These are phyloP conservation scores for Cyphomyrus discorhynchus DNA, from an alignment of 2,113 vertebrate genomes.

Conservation along the genomic window DNA sequence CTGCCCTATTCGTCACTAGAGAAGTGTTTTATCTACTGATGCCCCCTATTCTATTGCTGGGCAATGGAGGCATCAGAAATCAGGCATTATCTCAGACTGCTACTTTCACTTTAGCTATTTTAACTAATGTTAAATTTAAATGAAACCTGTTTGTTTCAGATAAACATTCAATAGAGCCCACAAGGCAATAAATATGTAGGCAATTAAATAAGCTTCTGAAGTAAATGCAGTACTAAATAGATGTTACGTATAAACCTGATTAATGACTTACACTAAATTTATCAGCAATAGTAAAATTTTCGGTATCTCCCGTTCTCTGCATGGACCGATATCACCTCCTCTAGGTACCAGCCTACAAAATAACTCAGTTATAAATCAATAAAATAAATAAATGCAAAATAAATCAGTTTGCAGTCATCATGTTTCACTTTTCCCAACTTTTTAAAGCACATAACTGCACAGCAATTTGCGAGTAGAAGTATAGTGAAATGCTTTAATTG, in stretches of 20 bases:
- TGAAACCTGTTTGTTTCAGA: neutral
- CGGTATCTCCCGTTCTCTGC: conserved; percentile 25
- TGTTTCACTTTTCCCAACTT: neutral
- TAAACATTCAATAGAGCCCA: neutral
- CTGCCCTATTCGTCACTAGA: neutral
- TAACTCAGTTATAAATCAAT: too few species aligned
- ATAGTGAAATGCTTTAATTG: neutral
- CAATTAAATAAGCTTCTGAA: neutral
- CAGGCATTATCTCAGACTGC: neutral
- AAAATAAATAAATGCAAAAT: too few species aligned
- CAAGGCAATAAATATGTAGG: neutral
- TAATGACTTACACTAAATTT: conserved; percentile 50
- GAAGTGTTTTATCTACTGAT: neutral
- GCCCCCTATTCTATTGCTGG: neutral
- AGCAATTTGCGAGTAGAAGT: neutral
- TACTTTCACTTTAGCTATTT: neutral
- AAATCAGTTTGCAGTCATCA: neutral
- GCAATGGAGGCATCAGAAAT: neutral
- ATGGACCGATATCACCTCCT: conserved; percentile 31
- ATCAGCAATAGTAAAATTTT: conserved; percentile 44
- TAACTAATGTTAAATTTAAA: neutral
- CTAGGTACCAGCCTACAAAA: conserved; percentile 44
- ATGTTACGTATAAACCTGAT: neutral
- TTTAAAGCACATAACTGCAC: neutral
- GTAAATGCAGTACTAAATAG: neutral